phyloP scores from a whole-genome alignment of 1,140 invertebrate species.

The Trachelipus rathkii region DNA sequence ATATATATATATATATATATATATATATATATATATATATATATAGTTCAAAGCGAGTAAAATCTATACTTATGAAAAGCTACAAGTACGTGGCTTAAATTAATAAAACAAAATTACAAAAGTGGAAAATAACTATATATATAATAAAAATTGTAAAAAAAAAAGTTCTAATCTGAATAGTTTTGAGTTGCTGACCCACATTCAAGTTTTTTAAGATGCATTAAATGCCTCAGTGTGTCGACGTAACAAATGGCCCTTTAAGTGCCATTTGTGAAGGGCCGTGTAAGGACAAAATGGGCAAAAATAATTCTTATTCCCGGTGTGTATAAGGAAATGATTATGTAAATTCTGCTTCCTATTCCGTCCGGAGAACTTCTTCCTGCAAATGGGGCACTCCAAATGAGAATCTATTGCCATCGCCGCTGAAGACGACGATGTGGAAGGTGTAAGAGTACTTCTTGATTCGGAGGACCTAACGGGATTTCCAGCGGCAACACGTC shows the following conservation, averaged over 20 bases:
- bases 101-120: too few species aligned
- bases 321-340: conserved; percentile 40
- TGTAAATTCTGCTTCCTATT: conserved; percentile 41
- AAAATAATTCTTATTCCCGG: conserved; percentile 38
- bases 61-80: too few species aligned
- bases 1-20: too few species aligned
- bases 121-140: too few species aligned
- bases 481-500: background rate
- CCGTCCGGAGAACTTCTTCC: conserved; percentile 40
- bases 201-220: too few species aligned
- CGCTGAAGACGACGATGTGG: background rate
- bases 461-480: background rate
- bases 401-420: background rate
- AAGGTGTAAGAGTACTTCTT: too few species aligned
- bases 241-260: conserved; percentile 35
- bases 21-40: too few species aligned
- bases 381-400: conserved; percentile 40
- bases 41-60: too few species aligned
- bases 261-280: conserved; percentile 40
- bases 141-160: too few species aligned
- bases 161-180: too few species aligned
- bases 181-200: too few species aligned
- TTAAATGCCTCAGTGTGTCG: background rate
- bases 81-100: too few species aligned
- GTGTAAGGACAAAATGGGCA: conserved; percentile 43